Conservation (phyloP, 2,797 vertebrate species). For the Phataginus tricuspis region DNA sequence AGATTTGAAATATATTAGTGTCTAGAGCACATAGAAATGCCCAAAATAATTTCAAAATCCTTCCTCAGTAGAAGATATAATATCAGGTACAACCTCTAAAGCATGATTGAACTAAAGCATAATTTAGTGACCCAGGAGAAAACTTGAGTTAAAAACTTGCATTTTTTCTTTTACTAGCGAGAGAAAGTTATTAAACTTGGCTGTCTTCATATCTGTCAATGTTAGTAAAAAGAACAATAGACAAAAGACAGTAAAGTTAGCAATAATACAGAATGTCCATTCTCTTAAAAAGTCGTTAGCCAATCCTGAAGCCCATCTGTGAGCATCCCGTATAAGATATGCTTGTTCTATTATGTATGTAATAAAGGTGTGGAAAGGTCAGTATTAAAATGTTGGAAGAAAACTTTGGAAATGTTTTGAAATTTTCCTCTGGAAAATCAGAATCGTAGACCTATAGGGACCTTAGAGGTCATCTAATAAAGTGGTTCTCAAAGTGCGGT, state of each 20-base stretch:
- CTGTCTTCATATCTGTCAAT: neutral
- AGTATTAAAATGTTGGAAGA: neutral
- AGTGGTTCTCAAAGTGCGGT: neutral
- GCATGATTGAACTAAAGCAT: conserved; percentile 38
- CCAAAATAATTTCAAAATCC: conserved; percentile 62
- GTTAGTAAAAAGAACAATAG: neutral
- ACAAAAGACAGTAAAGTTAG: neutral
- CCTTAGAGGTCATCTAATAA: neutral
- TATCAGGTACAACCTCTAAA: conserved; percentile 45
- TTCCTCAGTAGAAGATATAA: conserved; percentile 36
- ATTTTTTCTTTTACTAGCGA: neutral
- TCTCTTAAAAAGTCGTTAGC: neutral
- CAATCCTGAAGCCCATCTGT: neutral
- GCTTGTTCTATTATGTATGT: neutral
- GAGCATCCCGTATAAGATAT: neutral
- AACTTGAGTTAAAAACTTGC: conserved; percentile 1
- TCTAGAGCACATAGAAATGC: conserved; percentile 55
- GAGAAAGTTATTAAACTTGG: neutral
- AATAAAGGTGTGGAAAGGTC: neutral
- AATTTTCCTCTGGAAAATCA: neutral
- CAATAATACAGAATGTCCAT: neutral
- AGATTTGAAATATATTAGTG: conserved; percentile 79
- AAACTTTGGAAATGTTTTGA: neutral
- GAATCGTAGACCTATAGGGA: neutral
- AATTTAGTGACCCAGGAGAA: conserved; percentile 28